These are phyloP conservation scores for Drosophila aldrichi DNA, from an alignment of 2,888 invertebrate genomes.

Conservation along the genomic window DNA sequence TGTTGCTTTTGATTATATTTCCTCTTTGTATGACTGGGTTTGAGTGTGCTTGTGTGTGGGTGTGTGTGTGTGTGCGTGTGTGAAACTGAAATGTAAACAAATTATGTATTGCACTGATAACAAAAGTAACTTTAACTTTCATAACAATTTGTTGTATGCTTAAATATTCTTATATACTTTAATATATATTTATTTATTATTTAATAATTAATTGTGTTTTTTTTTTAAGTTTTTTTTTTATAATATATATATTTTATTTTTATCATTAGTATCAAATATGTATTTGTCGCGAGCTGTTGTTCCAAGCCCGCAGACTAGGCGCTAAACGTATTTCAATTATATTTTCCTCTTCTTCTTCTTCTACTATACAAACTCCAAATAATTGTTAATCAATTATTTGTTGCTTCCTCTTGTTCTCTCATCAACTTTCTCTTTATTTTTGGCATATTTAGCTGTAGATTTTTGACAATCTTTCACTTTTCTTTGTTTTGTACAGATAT, in stretches of 20 bases:
- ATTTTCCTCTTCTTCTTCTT: background rate
- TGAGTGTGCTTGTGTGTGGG: background rate
- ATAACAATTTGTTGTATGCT: slow-evolving; percentile 77
- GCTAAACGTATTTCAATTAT: slow-evolving; percentile 61
- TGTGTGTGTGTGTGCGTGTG: background rate
- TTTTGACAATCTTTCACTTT: slow-evolving; percentile 72
- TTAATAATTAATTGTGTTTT: slow-evolving; percentile 69
- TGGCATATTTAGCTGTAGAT: slow-evolving; percentile 85
- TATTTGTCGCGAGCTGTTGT: slow-evolving; percentile 46
- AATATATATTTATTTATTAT: slow-evolving; percentile 57
- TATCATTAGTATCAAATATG: slow-evolving; percentile 76
- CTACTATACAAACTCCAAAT: slow-evolving; percentile 77
- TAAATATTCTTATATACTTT: slow-evolving; percentile 61
- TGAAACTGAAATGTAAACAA: slow-evolving; percentile 53
- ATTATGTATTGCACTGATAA: slow-evolving; percentile 74
- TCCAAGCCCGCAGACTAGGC: slow-evolving; percentile 71
- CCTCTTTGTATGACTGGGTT: slow-evolving; percentile 13
- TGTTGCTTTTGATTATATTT: slow-evolving; percentile 4
- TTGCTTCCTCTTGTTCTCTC: slow-evolving; percentile 40
- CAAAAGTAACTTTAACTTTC: slow-evolving; percentile 78
- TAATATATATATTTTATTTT: slow-evolving; percentile 24
- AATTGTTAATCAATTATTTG: slow-evolving; percentile 63
- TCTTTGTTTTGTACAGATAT: slow-evolving; percentile 62
- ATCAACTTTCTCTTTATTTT: slow-evolving; percentile 69
- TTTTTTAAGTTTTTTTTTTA: background rate